Evolutionary conservation across 1,140 invertebrate species (phyloP).

Genomic region (Drosophila equinoxialis): DNA sequence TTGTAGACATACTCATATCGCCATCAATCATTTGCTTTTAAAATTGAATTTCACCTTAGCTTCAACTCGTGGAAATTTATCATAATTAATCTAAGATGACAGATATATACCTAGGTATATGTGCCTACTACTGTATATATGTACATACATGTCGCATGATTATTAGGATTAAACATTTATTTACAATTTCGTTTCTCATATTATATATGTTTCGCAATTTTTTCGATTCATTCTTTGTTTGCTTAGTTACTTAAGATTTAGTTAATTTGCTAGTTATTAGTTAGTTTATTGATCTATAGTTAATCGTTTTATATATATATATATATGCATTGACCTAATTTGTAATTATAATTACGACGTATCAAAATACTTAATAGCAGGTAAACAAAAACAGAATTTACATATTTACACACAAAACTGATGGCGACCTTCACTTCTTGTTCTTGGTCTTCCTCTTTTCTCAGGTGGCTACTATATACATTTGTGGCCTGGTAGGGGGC

Average conservation of each 20-base stretch:
- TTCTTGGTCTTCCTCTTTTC: too few relatives aligned
- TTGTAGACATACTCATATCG: constrained; percentile 42
- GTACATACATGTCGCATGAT: constrained; percentile 35
- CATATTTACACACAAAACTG: constrained; percentile 66
- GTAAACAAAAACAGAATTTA: constrained; percentile 69
- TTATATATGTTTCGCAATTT: constrained; percentile 52
- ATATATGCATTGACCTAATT: constrained; percentile 41
- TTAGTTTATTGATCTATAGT: constrained; percentile 4
- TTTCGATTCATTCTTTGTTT: constrained; percentile 19
- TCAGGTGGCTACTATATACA: constrained; percentile 7
- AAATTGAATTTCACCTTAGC: constrained; percentile 57
- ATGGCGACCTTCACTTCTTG: constrained; percentile 28
- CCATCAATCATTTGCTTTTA: constrained; percentile 62
- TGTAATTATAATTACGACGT: constrained; percentile 69
- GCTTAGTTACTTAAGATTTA: constrained; percentile 27
- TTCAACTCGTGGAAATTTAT: constrained; percentile 49
- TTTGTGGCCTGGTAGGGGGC: constrained; percentile 16
- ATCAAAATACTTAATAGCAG: constrained; percentile 81
- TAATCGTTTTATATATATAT: constrained; percentile 24
- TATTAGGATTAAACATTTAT: constrained; percentile 80
- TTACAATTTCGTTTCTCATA: constrained; percentile 57
- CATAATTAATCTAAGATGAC: constrained; percentile 71
- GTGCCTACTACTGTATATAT: background rate
- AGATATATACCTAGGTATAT: constrained; percentile 16
- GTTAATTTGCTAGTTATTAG: constrained; percentile 40